Conservation (phyloP, 1,140 invertebrate genomes). For the Ips nitidus region DNA sequence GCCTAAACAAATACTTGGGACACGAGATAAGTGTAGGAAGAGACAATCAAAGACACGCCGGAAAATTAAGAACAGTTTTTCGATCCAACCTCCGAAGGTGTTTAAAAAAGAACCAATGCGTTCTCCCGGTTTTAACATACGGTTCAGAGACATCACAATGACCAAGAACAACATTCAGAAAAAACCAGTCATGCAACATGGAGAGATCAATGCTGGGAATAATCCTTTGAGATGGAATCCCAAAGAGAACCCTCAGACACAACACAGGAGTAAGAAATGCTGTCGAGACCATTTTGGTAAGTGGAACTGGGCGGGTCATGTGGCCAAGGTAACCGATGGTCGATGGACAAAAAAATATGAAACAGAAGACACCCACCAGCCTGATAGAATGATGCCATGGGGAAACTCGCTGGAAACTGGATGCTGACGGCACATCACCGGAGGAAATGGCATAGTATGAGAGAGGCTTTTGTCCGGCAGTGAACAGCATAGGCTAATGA, state of each 20-base stretch:
- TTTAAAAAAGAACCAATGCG: slow-evolving; percentile 2
- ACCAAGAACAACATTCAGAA: neutral
- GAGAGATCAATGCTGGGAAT: too few species aligned
- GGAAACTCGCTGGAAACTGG: too few species aligned
- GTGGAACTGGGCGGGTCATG: neutral
- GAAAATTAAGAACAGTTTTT: slow-evolving; percentile 4
- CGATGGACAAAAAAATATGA: neutral
- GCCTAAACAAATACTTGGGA: too few species aligned
- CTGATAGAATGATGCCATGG: too few species aligned
- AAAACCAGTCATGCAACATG: too few species aligned
- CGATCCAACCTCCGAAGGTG: slow-evolving; percentile 1
- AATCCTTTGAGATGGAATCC: neutral
- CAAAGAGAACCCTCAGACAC: slow-evolving; percentile 1
- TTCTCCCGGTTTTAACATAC: neutral
- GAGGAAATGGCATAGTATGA: neutral
- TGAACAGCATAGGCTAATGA: neutral
- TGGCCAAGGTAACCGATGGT: slow-evolving; percentile 2
- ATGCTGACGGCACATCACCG: neutral
- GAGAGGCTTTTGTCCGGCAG: neutral
- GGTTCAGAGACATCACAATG: neutral
- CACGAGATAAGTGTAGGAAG: neutral
- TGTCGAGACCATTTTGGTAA: neutral
- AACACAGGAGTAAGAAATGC: neutral
- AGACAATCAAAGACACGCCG: slow-evolving; percentile 2
- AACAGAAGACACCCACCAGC: neutral